Conservation (phyloP, 2,113 vertebrate genomes). For the Upupa epops region DNA sequence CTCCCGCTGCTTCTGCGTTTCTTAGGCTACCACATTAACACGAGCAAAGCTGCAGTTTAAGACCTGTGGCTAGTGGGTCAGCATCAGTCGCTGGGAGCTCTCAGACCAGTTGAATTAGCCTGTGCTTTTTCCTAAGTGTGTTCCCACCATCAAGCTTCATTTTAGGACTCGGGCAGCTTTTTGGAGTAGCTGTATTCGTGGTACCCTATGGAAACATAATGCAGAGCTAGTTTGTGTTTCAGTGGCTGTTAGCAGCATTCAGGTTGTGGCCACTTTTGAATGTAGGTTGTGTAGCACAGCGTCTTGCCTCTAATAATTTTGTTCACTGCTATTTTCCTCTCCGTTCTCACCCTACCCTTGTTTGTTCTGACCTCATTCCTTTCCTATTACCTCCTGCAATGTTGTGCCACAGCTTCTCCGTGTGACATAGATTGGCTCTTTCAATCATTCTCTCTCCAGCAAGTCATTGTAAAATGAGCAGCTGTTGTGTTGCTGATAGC, state of each 20-base stretch:
- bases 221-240: not conserved
- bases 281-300: not conserved
- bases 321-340: conserved; percentile 18
- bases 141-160: not conserved
- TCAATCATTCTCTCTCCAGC: conserved; percentile 57
- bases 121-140: not conserved
- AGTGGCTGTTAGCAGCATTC: not conserved
- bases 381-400: conserved; percentile 54
- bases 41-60: not conserved
- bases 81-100: not conserved
- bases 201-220: not conserved
- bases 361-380: conserved; percentile 66
- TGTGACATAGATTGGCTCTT: conserved; percentile 69
- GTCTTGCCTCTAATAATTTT: conserved; percentile 35
- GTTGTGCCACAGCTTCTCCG: conserved; percentile 56
- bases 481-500: conserved; percentile 68
- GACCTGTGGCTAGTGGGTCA: not conserved
- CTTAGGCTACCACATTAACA: not conserved
- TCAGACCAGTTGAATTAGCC: not conserved
- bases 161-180: not conserved
- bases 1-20: not conserved
- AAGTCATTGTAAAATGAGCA: conserved; percentile 67
- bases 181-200: not conserved
- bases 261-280: not conserved
- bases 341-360: conserved; percentile 16